Percentiles rank a stretch among this genome's conserved stretches.
Evolutionary conservation across 2,888 invertebrate genomes (phyloP).

Genomic region (Periphyllus acericola): DNA sequence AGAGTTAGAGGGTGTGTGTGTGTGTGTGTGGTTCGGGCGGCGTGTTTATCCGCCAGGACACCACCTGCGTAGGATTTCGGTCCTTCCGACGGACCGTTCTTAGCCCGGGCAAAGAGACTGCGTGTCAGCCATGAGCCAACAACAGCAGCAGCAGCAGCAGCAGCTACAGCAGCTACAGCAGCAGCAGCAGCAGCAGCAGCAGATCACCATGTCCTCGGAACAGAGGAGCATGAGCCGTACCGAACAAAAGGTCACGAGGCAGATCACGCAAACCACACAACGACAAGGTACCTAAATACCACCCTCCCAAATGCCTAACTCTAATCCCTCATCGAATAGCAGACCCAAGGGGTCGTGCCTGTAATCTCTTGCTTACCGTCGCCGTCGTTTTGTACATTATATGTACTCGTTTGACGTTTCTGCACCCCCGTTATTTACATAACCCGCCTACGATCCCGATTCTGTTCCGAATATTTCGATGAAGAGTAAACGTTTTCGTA

Average conservation of each 20-base stretch:
- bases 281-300: conserved; percentile 41
- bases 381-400: no score
- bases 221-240: conserved; percentile 71
- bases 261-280: conserved; percentile 73
- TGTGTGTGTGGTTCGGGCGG: background rate
- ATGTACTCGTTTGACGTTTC: no score
- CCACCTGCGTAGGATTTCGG: conserved; percentile 9
- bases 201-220: conserved; percentile 7
- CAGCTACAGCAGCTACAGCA: conserved; percentile 28
- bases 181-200: conserved; percentile 30
- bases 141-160: conserved; percentile 31
- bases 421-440: no score
- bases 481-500: no score
- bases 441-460: no score
- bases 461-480: no score
- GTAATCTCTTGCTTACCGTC: no score
- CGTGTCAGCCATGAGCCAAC: conserved; percentile 28
- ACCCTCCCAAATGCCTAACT: no score
- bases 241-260: conserved; percentile 82
- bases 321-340: no score
- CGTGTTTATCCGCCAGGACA: background rate
- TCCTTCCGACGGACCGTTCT: background rate
- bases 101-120: background rate
- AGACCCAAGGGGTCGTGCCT: no score
- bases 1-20: background rate